Conservation (phyloP, 2,113 vertebrate genomes). For the Atlantisia rogersi region DNA sequence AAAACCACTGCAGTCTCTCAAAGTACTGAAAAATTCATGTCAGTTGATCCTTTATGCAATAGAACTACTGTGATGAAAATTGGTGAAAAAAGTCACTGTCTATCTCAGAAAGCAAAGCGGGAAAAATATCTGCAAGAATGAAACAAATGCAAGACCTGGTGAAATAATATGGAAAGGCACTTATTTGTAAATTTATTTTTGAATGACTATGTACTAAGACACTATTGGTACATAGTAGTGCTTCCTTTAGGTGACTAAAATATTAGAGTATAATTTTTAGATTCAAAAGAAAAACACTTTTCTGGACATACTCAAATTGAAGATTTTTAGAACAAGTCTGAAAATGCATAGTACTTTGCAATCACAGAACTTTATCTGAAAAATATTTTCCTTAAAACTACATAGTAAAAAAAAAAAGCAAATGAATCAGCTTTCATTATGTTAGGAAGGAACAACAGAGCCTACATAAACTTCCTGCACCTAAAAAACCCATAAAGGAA, state of each 20-base stretch:
- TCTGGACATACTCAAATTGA: not conserved
- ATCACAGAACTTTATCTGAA: not conserved
- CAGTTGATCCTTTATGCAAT: not conserved
- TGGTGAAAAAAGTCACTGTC: not conserved
- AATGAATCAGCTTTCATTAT: not conserved
- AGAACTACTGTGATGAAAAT: not conserved
- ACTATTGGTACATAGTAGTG: not conserved
- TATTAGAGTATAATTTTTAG: not conserved
- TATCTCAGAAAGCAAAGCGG: not conserved
- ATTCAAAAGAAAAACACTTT: not conserved
- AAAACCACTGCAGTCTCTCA: not conserved
- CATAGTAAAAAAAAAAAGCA: not conserved
- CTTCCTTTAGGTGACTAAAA: not conserved
- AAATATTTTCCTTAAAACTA: not conserved
- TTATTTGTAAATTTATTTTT: not conserved
- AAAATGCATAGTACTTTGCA: not conserved
- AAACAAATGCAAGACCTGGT: not conserved
- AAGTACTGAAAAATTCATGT: not conserved
- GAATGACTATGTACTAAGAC: not conserved
- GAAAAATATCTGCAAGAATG: not conserved
- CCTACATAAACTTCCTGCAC: not conserved
- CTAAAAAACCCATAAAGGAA: not conserved
- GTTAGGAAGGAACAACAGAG: not conserved
- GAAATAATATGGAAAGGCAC: not conserved
- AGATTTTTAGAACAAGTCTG: not conserved